These are phyloP conservation scores for Stenodema calcarata DNA, from an alignment of 2,888 invertebrate genomes.

Conservation along the genomic window DNA sequence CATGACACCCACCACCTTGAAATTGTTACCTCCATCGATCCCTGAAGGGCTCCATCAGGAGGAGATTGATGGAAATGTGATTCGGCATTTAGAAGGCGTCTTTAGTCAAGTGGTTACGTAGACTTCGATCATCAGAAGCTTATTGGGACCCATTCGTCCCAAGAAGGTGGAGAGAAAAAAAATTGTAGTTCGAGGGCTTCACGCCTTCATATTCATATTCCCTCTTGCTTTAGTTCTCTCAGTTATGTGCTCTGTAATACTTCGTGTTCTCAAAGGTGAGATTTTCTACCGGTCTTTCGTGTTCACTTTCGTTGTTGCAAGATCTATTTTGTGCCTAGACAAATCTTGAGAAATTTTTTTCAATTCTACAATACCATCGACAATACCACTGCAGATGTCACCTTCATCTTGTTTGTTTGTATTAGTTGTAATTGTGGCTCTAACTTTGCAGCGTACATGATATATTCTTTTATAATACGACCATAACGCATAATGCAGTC, in stretches of 20 bases:
- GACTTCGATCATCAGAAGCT: background rate
- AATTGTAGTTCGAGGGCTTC: background rate
- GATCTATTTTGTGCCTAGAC: no score
- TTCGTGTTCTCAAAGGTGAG: conserved; percentile 18
- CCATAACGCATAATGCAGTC: no score
- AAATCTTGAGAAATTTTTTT: no score
- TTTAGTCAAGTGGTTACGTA: conserved; percentile 1
- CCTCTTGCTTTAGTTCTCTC: background rate
- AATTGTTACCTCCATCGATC: no score
- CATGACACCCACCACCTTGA: no score
- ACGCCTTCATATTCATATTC: background rate
- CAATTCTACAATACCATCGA: no score
- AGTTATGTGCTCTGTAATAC: conserved; percentile 33
- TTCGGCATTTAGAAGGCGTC: background rate
- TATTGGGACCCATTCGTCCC: background rate
- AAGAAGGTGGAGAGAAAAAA: background rate
- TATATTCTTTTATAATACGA: no score
- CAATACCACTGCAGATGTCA: no score
- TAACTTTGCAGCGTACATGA: no score
- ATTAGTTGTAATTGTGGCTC: no score
- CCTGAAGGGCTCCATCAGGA: background rate
- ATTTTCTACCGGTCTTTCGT: background rate
- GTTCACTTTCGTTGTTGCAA: no score
- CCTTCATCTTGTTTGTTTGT: no score
- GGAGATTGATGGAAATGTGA: background rate